These are phyloP conservation scores for Heterodera schachtii DNA, from an alignment of 1,140 invertebrate species.

Conservation along the genomic window DNA sequence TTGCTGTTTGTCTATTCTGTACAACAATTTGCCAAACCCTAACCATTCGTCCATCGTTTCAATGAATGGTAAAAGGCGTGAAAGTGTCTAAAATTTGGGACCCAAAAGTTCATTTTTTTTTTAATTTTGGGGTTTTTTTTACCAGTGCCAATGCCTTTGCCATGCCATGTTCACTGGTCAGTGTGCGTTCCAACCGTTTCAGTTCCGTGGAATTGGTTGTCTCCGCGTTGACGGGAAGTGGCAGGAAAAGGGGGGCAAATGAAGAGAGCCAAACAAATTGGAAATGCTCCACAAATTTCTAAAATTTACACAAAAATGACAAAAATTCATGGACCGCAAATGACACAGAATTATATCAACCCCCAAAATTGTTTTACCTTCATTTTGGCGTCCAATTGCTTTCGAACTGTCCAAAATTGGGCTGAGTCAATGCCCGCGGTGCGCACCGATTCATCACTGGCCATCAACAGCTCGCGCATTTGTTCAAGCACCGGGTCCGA, in stretches of 20 bases:
- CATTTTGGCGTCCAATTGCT: conserved; percentile 22
- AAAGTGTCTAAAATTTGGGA: neutral
- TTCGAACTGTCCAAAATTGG: conserved; percentile 28
- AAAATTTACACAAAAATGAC: neutral
- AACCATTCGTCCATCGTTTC: neutral
- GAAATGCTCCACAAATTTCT: conserved; percentile 7
- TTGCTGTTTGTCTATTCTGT: neutral
- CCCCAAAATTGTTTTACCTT: conserved; percentile 6
- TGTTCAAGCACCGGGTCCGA: conserved; percentile 23
- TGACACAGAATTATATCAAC: neutral
- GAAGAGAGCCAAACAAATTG: conserved; percentile 16
- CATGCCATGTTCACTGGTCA: neutral
- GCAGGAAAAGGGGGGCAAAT: conserved; percentile 13
- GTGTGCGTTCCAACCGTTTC: neutral
- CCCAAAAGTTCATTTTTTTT: neutral
- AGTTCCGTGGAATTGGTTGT: neutral
- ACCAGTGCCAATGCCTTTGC: neutral
- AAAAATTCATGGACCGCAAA: neutral
- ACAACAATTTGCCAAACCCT: neutral
- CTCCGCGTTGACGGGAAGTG: neutral
- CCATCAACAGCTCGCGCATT: conserved; percentile 34
- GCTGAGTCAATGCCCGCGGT: neutral
- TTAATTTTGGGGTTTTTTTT: neutral
- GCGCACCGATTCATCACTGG: conserved; percentile 30
- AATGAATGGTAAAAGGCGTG: neutral